A percentile compares a stretch with the other conserved stretches of the same genome.
Evolutionary conservation across 2,888 invertebrate genomes (phyloP).

Genomic region (Melinopterus prodromus): DNA sequence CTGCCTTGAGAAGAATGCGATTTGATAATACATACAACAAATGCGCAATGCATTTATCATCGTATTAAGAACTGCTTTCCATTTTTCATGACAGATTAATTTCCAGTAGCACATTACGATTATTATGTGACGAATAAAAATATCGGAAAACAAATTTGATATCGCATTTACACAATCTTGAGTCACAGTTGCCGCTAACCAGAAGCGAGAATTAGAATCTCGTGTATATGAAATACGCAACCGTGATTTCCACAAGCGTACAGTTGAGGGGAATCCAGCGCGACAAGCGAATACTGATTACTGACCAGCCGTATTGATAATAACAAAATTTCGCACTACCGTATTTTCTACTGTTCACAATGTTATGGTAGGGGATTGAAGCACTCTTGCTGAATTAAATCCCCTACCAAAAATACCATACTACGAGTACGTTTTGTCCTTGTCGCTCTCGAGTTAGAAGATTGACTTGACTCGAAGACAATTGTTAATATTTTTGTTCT

Average conservation of each 20-base stretch:
- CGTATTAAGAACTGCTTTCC: background rate
- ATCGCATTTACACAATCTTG: background rate
- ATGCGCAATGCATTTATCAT: background rate
- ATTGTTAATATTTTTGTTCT: background rate
- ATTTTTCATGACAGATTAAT: background rate
- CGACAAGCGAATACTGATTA: background rate
- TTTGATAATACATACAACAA: no score
- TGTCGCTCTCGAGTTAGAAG: background rate
- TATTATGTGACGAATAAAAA: background rate
- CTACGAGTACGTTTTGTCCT: background rate
- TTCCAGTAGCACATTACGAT: background rate
- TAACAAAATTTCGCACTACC: background rate
- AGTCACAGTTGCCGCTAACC: background rate
- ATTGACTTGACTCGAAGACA: background rate
- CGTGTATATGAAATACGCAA: background rate
- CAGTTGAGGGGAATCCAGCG: background rate
- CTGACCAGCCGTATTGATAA: background rate
- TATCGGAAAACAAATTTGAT: background rate
- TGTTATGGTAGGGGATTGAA: background rate
- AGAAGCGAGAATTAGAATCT: background rate
- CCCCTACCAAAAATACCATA: background rate
- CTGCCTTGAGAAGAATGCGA: no score
- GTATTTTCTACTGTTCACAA: background rate
- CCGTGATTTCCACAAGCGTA: background rate
- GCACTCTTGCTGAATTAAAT: background rate